These are phyloP conservation scores for Eulacestoma nigropectus DNA, from an alignment of 2,113 vertebrate species.

Conservation along the genomic window DNA sequence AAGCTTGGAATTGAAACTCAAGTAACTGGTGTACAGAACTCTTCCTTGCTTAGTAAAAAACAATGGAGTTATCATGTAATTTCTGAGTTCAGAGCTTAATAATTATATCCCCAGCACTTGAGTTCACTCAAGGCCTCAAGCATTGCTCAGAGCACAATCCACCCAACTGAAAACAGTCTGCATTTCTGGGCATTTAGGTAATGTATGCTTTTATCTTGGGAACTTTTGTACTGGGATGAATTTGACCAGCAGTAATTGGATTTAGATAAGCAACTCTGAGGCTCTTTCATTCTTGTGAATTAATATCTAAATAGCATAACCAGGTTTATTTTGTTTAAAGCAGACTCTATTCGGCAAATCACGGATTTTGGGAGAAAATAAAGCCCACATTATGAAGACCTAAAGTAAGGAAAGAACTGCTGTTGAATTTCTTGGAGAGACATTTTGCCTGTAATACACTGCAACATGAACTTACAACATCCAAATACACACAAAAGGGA, in stretches of 20 bases:
- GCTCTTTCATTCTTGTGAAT: constrained; percentile 10
- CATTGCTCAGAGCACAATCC: not conserved
- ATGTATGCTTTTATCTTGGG: constrained; percentile 11
- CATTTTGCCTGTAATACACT: not conserved
- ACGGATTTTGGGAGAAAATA: not conserved
- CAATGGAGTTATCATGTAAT: not conserved
- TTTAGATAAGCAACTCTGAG: constrained; percentile 52
- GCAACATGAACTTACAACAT: not conserved
- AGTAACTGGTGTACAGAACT: not conserved
- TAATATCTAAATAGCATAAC: constrained; percentile 25
- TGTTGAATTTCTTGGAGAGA: not conserved
- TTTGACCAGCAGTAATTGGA: constrained; percentile 53
- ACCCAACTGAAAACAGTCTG: not conserved
- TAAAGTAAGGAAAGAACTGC: not conserved
- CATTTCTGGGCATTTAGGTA: constrained; percentile 38
- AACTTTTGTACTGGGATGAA: constrained; percentile 26
- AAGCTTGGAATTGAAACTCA: not conserved
- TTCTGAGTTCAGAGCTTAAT: not conserved
- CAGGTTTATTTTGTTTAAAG: constrained; percentile 33
- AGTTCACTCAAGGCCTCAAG: not conserved
- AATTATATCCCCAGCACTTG: not conserved
- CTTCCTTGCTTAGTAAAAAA: not conserved
- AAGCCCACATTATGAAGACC: not conserved
- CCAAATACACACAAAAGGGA: not conserved
- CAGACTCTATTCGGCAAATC: not conserved